Conservation (phyloP, 1,140 invertebrate species). For the Drosophila pseudoobscura region DNA sequence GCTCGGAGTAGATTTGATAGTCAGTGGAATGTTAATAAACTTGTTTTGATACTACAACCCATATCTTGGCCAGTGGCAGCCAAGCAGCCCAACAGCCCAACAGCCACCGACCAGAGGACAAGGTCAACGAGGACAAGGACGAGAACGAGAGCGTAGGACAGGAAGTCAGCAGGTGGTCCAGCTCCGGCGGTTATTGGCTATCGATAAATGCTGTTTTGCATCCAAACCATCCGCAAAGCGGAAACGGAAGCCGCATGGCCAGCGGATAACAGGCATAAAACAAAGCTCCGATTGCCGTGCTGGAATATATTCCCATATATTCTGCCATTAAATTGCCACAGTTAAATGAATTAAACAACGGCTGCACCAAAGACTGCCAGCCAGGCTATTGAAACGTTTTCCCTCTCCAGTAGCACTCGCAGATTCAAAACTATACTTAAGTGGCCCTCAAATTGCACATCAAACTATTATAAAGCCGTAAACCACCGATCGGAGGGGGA, state of each 20-base stretch:
- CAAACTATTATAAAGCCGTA: too few species aligned
- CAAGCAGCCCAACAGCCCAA: too few species aligned
- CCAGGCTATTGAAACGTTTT: too few species aligned
- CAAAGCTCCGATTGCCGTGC: neutral
- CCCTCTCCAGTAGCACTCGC: too few species aligned
- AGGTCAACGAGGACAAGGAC: constrained; percentile 72
- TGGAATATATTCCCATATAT: too few species aligned
- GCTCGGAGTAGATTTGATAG: constrained; percentile 15
- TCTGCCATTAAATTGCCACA: too few species aligned
- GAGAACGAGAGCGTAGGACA: constrained; percentile 43
- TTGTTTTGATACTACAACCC: constrained; percentile 66
- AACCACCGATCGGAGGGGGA: too few species aligned
- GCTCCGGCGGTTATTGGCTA: constrained; percentile 4
- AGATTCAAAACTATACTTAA: too few species aligned
- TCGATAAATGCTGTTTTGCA: constrained; percentile 29
- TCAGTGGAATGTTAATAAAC: constrained; percentile 64
- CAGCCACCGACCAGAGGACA: constrained; percentile 46
- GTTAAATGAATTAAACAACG: too few species aligned
- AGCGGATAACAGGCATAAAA: constrained; percentile 60
- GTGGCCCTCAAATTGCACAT: too few species aligned
- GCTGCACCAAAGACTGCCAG: too few species aligned
- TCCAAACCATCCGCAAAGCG: constrained; percentile 21
- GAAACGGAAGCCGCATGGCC: constrained; percentile 63
- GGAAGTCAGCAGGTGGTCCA: constrained; percentile 69
- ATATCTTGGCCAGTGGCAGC: constrained; percentile 41